Evolutionary conservation across 2,113 vertebrate species (phyloP).

Genomic region (Gambusia affinis): DNA sequence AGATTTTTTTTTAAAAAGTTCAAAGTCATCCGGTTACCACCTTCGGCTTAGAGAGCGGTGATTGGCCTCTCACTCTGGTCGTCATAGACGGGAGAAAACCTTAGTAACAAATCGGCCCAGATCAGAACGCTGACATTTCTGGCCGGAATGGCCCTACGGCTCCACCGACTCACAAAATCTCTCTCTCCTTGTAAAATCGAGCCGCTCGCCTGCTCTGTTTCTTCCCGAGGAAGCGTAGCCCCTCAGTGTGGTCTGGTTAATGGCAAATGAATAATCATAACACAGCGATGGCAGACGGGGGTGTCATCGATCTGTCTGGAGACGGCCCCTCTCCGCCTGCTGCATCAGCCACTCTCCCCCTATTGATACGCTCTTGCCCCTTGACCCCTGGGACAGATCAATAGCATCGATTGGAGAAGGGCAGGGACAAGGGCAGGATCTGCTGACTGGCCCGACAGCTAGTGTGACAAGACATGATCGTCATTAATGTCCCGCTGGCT

Average conservation of each 20-base stretch:
- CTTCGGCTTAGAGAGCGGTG: not conserved
- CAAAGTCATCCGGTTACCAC: constrained; percentile 31
- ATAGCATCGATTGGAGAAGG: constrained; percentile 86
- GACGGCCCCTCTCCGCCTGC: constrained; percentile 81
- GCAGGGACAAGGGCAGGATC: constrained; percentile 82
- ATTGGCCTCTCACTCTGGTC: constrained; percentile 54
- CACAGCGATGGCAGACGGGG: constrained; percentile 85
- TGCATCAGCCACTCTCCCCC: constrained; percentile 89
- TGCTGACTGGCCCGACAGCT: constrained; percentile 82
- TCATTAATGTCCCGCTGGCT: constrained; percentile 78
- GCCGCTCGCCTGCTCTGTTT: constrained; percentile 42
- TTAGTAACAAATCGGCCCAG: constrained; percentile 55
- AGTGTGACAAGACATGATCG: constrained; percentile 80
- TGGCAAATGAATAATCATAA: constrained; percentile 88
- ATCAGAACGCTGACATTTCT: constrained; percentile 38
- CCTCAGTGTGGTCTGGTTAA: constrained; percentile 79
- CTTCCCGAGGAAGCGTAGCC: constrained; percentile 68
- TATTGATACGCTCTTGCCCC: constrained; percentile 87
- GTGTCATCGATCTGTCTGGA: constrained; percentile 92
- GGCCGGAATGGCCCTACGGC: constrained; percentile 28
- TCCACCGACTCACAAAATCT: constrained; percentile 54
- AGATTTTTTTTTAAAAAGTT: no score
- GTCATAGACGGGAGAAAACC: constrained; percentile 52
- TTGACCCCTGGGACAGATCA: constrained; percentile 90
- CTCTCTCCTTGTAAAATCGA: constrained; percentile 34